Evolutionary conservation across 2,113 vertebrate species (phyloP).

Genomic region (Myrmophylax atrothorax): DNA sequence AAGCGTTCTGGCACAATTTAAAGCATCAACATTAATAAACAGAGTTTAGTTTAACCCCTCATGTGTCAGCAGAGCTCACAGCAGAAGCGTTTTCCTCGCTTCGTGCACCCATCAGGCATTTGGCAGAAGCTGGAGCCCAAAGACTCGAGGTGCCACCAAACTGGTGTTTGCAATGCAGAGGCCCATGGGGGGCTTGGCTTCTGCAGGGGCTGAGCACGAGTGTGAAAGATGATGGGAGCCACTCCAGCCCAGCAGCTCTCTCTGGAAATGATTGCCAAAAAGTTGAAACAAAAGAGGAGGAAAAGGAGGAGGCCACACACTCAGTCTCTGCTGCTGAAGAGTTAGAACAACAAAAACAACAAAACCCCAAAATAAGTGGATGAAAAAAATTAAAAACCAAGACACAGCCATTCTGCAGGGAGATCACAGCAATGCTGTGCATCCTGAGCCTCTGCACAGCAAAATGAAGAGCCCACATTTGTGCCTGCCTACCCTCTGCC

Average conservation of each 20-base stretch:
- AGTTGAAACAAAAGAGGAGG: background rate
- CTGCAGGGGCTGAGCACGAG: background rate
- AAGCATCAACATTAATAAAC: background rate
- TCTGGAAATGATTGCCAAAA: background rate
- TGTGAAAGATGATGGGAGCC: background rate
- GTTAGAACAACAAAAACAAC: background rate
- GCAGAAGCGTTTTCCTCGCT: background rate
- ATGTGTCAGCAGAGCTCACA: background rate
- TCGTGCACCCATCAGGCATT: background rate
- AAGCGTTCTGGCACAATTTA: background rate
- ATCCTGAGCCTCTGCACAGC: background rate
- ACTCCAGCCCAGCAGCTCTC: background rate
- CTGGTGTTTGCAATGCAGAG: background rate
- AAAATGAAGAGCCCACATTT: background rate
- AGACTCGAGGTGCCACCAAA: background rate
- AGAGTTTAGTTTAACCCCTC: background rate
- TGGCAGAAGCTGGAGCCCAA: background rate
- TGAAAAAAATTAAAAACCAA: too few species aligned
- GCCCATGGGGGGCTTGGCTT: background rate
- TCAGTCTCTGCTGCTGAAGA: background rate
- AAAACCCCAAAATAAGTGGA: background rate
- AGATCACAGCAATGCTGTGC: background rate
- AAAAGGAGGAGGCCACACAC: background rate
- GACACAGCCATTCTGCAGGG: background rate
- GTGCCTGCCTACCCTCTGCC: background rate